These are phyloP conservation scores for Julus scanicus DNA, from an alignment of 2,888 invertebrate species.

Conservation along the genomic window DNA sequence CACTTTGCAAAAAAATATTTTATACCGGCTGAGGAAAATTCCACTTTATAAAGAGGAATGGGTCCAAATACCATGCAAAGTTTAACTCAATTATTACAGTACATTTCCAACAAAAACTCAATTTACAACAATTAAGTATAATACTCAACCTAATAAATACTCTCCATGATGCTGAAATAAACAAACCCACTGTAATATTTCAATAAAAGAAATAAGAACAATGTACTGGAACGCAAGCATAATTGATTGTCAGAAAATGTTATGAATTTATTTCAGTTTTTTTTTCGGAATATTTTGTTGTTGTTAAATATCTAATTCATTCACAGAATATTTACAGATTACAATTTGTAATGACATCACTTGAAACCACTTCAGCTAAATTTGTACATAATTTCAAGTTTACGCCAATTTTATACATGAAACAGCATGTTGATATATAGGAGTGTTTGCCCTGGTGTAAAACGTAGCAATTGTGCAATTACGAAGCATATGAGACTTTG, in stretches of 20 bases:
- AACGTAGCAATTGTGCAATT: not conserved
- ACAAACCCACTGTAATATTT: too few species aligned
- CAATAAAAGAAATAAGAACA: not conserved
- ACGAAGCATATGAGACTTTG: not conserved
- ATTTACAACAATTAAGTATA: too few species aligned
- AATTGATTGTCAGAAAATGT: conserved; percentile 41
- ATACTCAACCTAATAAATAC: too few species aligned
- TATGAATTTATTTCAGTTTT: conserved; percentile 20
- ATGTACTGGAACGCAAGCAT: not conserved
- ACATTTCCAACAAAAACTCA: too few species aligned
- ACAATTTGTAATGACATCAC: conserved; percentile 1
- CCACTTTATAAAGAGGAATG: not conserved
- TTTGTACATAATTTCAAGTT: conserved; percentile 38
- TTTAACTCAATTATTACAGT: too few species aligned
- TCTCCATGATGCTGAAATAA: too few species aligned
- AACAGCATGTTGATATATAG: conserved; percentile 18
- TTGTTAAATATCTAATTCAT: conserved; percentile 21
- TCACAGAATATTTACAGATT: conserved; percentile 31
- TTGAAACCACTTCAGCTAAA: conserved; percentile 32
- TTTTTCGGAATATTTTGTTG: conserved; percentile 13
- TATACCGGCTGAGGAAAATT: not conserved
- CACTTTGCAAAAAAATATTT: not conserved
- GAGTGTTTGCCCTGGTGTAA: not conserved
- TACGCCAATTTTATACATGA: not conserved
- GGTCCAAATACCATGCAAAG: too few species aligned